Conservation (phyloP, 2,888 invertebrate genomes). For the Apantesis nais region DNA sequence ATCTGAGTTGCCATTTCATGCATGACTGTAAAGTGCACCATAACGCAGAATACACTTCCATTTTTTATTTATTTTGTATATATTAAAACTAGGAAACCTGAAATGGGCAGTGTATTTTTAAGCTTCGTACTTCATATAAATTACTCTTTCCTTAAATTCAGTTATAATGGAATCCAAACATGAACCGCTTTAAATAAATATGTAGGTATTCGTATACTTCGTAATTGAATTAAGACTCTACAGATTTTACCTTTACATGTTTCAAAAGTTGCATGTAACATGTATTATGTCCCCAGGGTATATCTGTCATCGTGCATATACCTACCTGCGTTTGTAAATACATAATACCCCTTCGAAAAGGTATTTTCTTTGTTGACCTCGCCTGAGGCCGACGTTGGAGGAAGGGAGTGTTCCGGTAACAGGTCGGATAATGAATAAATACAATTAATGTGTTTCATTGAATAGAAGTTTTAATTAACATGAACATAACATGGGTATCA, state of each 20-base stretch:
- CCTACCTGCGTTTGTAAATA: constrained; percentile 12
- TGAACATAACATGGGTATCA: background rate
- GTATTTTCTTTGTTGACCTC: constrained; percentile 13
- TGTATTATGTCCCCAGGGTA: constrained; percentile 15
- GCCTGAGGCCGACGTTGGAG: constrained; percentile 12
- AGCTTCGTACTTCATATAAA: too few relatives aligned
- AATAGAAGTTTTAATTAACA: constrained; percentile 3
- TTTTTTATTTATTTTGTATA: too few relatives aligned
- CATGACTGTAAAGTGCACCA: background rate
- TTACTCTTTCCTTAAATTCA: background rate
- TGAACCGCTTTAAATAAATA: constrained; percentile 1
- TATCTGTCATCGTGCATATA: constrained; percentile 13
- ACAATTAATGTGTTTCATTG: constrained; percentile 2
- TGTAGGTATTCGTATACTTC: background rate
- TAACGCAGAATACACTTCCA: background rate
- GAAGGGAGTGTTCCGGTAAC: constrained; percentile 10
- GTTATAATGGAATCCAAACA: background rate
- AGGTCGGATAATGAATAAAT: constrained; percentile 12
- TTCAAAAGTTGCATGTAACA: constrained; percentile 8
- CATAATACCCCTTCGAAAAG: constrained; percentile 6
- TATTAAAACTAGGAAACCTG: too few relatives aligned
- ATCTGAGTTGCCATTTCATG: background rate
- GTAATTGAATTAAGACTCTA: constrained; percentile 6
- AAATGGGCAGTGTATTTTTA: background rate
- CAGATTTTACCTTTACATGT: background rate